These are phyloP conservation scores for Chiropotes sagulatus DNA, from an alignment of 2,797 vertebrate genomes.

Conservation along the genomic window DNA sequence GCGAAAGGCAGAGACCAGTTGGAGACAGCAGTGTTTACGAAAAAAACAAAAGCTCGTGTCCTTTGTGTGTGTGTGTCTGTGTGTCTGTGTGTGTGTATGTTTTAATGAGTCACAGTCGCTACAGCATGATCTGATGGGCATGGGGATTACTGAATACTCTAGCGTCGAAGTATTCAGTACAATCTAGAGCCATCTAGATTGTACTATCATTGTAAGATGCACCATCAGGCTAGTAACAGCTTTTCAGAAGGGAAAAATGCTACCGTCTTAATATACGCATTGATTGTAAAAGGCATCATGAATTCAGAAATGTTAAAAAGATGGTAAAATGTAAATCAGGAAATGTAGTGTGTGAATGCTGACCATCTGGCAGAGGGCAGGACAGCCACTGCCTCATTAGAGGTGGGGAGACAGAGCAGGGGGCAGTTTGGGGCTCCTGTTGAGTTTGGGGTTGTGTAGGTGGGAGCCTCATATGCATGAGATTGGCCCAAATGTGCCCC, in stretches of 20 bases:
- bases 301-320: neutral
- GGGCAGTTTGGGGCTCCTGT: neutral
- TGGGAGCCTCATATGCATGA: neutral
- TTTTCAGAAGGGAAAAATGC: neutral
- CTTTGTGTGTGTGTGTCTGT: neutral
- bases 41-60: neutral
- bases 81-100: neutral
- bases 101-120: neutral
- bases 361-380: accelerated
- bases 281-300: neutral
- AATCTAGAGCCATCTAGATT: no score
- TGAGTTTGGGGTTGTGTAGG: neutral
- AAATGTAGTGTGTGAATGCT: neutral
- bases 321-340: neutral
- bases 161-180: neutral
- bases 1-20: neutral
- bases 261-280: no score
- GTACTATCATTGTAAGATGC: neutral
- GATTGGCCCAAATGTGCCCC: no score
- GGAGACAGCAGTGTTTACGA: neutral
- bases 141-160: neutral
- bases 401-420: no score
- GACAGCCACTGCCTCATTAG: accelerated
- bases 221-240: neutral
- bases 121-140: neutral